Conservation (phyloP, 2,113 vertebrate genomes). For the Hydropotes inermis region DNA sequence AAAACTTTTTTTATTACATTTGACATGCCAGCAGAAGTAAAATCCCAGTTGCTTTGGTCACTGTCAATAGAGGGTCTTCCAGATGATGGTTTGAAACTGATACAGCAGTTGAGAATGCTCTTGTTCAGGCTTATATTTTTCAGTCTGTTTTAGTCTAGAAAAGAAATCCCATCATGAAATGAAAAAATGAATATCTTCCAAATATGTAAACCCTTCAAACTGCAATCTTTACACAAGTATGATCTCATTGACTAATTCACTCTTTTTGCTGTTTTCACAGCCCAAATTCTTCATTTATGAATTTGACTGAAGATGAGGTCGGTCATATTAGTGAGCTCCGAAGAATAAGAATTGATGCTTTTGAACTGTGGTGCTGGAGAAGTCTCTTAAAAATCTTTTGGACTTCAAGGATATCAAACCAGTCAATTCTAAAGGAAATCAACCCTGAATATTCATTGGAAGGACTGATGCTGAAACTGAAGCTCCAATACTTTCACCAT, state of each 20-base stretch:
- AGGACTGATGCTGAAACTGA: neutral
- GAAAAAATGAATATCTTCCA: neutral
- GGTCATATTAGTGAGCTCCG: rapidly evolving
- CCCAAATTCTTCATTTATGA: neutral
- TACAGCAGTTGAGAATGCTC: neutral
- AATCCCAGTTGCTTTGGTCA: neutral
- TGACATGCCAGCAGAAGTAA: neutral
- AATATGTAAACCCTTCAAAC: neutral
- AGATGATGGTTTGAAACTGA: neutral
- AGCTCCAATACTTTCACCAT: neutral
- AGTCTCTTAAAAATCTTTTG: neutral
- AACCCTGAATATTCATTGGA: neutral
- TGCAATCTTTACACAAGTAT: neutral
- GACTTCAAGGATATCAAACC: neutral
- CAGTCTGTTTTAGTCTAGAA: neutral
- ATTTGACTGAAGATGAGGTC: neutral
- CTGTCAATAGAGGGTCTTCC: neutral
- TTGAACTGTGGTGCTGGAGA: neutral
- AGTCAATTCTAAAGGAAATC: neutral
- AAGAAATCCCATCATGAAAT: neutral
- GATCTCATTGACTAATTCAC: neutral
- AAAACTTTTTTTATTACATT: neutral
- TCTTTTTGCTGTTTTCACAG: neutral
- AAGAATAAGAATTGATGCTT: neutral
- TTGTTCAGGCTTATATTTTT: neutral